Evolutionary conservation across 2,888 invertebrate genomes (phyloP), one percentile per base, ranked within the genome.

Genomic region (Synanthedon formicaeformis): DNA sequence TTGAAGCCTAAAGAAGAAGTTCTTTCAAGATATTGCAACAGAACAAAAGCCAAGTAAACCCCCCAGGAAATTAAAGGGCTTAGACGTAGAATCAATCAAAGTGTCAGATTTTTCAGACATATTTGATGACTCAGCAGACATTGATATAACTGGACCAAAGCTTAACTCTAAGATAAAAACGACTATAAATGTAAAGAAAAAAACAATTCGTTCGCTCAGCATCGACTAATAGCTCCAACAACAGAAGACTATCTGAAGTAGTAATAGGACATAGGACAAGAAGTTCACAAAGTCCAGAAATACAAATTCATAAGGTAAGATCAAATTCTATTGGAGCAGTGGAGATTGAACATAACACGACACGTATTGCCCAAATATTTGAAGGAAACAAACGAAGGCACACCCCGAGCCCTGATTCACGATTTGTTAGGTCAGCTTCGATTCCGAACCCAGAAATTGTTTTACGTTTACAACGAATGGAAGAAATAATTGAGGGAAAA

Each of bases 401-500:
- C 51, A 73, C 75, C 0, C 75, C 74, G 0, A 81, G 78, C 50
- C 80, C 80, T 0, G 78, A 80, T 13, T 55, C 72, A 1, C 63
- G 71, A 4, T 63, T 69, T 0, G 57, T 57, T 0, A 69, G 78
- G 2, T 73, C 77, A 2, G 67, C 70, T 2, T 75, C 80, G 1
- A 62, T 66, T 11, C 68, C 69, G 0, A 78, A 69, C 49, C 67
- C 75, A 0, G 80, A 80, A 52, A 81, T 79, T 75, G 65, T 72
- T 12, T 52, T 73, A 54, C 71, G 81, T 1, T 68, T 78, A 63
- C 80, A 77, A 56, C 64, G 76, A 10, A 82, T 82, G 81, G 67
- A 76, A 0, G 78, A 82, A 12, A 78, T 83, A 4, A 77, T 85
- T 3, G 81, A 81, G 57, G 83, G 81, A 1, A 83, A 81, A 50